phyloP scores from a whole-genome alignment of 2,888 invertebrate species.

The Heliconius erato region DNA sequence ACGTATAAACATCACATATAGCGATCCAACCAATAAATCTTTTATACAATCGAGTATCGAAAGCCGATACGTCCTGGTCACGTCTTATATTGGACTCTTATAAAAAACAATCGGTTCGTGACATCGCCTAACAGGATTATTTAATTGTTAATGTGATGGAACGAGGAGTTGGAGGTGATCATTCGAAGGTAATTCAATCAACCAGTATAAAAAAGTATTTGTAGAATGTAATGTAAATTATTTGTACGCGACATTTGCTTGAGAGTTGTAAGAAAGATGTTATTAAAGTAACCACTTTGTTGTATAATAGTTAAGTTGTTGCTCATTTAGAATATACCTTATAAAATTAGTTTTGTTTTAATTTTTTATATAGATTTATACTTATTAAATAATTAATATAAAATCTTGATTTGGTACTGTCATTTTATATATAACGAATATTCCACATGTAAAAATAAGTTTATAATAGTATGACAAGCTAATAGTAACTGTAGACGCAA shows the following conservation, averaged over 20 bases:
- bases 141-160: conserved; percentile 47
- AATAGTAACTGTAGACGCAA: too few species aligned
- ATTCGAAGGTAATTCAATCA: conserved; percentile 31
- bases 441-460: too few species aligned
- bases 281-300: too few species aligned
- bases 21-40: conserved; percentile 30
- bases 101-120: conserved; percentile 49
- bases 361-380: too few species aligned
- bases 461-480: too few species aligned
- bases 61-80: conserved; percentile 44
- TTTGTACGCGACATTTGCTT: background rate
- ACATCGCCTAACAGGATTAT: conserved; percentile 48
- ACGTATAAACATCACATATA: conserved; percentile 36
- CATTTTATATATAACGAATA: too few species aligned
- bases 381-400: too few species aligned
- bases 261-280: too few species aligned
- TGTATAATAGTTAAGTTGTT: too few species aligned
- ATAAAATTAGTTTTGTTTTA: too few species aligned
- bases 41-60: conserved; percentile 42
- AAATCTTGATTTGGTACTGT: too few species aligned
- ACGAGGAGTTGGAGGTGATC: conserved; percentile 33
- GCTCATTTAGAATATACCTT: too few species aligned
- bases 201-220: background rate
- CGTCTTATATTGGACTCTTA: conserved; percentile 48
- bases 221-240: conserved; percentile 12